These are phyloP conservation scores for Sebastes kiyomatsui DNA, from an alignment of 2,797 vertebrate genomes.

Conservation along the genomic window DNA sequence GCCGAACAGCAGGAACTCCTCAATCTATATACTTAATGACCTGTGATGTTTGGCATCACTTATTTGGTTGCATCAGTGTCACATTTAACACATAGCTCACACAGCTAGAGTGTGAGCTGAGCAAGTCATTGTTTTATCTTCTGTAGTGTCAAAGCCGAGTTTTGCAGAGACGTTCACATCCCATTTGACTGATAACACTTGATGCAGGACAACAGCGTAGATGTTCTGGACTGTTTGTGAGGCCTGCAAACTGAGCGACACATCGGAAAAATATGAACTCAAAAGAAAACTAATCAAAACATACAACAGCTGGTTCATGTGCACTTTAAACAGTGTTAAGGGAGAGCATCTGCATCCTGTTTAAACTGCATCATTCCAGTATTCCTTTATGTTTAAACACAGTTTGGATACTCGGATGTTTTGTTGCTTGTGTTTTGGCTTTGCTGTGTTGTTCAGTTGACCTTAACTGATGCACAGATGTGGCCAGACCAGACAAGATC, in stretches of 20 bases:
- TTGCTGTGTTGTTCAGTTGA: slow-evolving; percentile 16
- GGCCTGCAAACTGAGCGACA: background rate
- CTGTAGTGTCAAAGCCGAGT: background rate
- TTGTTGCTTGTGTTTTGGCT: background rate
- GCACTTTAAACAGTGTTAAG: background rate
- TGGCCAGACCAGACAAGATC: slow-evolving; percentile 95
- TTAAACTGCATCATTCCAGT: background rate
- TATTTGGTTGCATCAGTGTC: background rate
- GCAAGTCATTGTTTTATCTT: background rate
- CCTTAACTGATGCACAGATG: slow-evolving; percentile 87
- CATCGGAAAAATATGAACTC: background rate
- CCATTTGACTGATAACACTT: background rate
- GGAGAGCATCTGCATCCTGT: background rate
- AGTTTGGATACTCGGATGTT: background rate
- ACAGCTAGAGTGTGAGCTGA: background rate
- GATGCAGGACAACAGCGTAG: background rate
- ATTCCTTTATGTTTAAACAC: background rate
- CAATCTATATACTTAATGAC: background rate
- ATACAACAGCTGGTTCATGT: background rate
- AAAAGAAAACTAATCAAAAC: background rate
- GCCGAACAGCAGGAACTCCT: background rate
- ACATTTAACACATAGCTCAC: background rate
- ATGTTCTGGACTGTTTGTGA: background rate
- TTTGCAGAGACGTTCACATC: background rate
- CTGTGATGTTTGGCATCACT: background rate